Conservation (phyloP, 1,140 invertebrate genomes). For the Drosophila parvula region DNA sequence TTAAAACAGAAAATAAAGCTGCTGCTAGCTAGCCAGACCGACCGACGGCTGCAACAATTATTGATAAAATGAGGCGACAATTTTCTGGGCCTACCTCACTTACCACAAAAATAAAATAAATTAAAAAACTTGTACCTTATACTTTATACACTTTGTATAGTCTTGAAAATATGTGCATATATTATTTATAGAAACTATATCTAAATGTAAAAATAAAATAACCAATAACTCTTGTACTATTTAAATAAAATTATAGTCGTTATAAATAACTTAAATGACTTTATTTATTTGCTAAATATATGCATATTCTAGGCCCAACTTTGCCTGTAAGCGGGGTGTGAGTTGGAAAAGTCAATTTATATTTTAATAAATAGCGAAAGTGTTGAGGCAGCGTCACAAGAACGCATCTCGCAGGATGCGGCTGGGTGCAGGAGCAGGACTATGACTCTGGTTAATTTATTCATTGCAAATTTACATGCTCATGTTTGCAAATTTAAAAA, state of each 20-base stretch:
- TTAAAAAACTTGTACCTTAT: neutral
- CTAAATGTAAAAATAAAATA: no score
- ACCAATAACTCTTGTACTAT: no score
- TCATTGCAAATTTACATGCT: constrained; percentile 81
- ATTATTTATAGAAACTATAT: no score
- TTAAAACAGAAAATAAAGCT: constrained; percentile 59
- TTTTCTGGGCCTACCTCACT: constrained; percentile 9
- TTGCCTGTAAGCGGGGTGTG: constrained; percentile 1
- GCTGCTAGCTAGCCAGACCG: constrained; percentile 5
- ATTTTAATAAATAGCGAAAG: constrained; percentile 77
- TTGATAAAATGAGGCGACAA: constrained; percentile 33
- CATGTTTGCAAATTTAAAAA: constrained; percentile 82
- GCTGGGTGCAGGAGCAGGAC: constrained; percentile 8
- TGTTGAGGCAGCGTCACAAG: constrained; percentile 59
- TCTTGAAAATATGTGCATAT: no score
- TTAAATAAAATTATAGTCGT: no score
- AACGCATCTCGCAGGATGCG: constrained; percentile 14
- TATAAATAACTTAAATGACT: no score
- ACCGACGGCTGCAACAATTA: constrained; percentile 20
- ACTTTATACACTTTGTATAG: no score
- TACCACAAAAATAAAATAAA: neutral
- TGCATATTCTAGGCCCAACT: constrained; percentile 10
- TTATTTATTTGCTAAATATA: neutral
- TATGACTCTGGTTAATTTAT: constrained; percentile 73
- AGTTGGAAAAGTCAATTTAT: constrained; percentile 63